phyloP scores from a whole-genome alignment of 2,888 invertebrate genomes.

The Drosophila tanythrix region DNA sequence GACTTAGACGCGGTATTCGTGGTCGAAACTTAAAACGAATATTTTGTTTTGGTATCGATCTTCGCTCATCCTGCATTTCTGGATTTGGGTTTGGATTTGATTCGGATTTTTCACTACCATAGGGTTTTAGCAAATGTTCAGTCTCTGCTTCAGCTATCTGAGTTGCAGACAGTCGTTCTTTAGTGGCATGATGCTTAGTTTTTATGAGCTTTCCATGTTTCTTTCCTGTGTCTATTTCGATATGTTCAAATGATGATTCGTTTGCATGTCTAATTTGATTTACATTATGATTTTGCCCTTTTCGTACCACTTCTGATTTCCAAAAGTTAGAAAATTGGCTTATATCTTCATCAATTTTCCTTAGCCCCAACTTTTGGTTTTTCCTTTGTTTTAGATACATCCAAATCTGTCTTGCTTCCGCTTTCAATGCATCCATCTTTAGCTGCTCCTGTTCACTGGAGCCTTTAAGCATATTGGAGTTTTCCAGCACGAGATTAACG shows the following conservation, averaged over 20 bases:
- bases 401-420: constrained; percentile 16
- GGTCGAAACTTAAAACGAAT: neutral
- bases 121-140: neutral
- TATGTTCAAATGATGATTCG: neutral
- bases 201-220: neutral
- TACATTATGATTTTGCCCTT: neutral
- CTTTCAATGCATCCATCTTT: constrained; percentile 6
- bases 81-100: neutral
- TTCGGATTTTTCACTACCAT: neutral
- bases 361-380: neutral
- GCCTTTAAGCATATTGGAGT: neutral
- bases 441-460: neutral
- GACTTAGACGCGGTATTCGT: neutral
- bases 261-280: neutral
- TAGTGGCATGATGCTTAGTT: neutral
- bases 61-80: neutral
- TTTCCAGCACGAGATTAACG: neutral
- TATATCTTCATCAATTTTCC: neutral
- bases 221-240: neutral
- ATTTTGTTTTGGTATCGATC: neutral
- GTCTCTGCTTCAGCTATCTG: neutral
- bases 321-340: constrained; percentile 25
- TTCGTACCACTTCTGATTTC: constrained; percentile 26
- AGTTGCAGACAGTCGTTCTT: neutral
- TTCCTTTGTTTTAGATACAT: constrained; percentile 4